These are phyloP conservation scores for Agrilus cyanescens DNA, from an alignment of 2,888 invertebrate genomes.

Conservation along the genomic window DNA sequence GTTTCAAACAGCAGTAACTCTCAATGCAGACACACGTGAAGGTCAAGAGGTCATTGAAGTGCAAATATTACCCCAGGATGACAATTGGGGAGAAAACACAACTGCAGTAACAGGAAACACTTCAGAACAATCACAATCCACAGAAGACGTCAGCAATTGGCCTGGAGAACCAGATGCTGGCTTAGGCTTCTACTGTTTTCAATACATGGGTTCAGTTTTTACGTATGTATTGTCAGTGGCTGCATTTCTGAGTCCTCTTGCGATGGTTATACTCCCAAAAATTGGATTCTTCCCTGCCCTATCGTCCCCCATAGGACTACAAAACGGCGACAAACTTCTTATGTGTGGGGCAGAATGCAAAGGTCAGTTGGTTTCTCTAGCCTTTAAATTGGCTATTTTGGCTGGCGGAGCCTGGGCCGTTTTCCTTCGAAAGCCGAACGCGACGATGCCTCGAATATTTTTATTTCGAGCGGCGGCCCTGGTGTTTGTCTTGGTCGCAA, in stretches of 20 bases:
- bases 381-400: slow-evolving; percentile 81
- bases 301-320: slow-evolving; percentile 53
- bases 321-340: slow-evolving; percentile 58
- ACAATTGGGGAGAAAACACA: slow-evolving; percentile 98
- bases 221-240: slow-evolving; percentile 67
- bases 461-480: slow-evolving; percentile 83
- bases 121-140: slow-evolving; percentile 88
- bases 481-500: slow-evolving; percentile 77
- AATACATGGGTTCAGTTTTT: slow-evolving; percentile 72
- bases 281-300: slow-evolving; percentile 72
- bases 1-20: slow-evolving; percentile 75
- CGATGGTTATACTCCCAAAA: slow-evolving; percentile 91
- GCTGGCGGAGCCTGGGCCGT: slow-evolving; percentile 88
- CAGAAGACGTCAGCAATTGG: slow-evolving; percentile 82
- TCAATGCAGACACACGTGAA: slow-evolving; percentile 65
- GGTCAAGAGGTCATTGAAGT: slow-evolving; percentile 92
- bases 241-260: slow-evolving; percentile 84
- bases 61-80: slow-evolving; percentile 91
- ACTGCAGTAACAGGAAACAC: slow-evolving; percentile 95
- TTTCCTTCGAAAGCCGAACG: slow-evolving; percentile 72
- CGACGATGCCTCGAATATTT: slow-evolving; percentile 84
- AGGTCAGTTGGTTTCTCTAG: slow-evolving; percentile 80
- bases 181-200: slow-evolving; percentile 61
- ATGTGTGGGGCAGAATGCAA: slow-evolving; percentile 89
- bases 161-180: slow-evolving; percentile 62